phyloP scores from a whole-genome alignment of 1,140 invertebrate genomes.

The Lucilia cuprina region DNA sequence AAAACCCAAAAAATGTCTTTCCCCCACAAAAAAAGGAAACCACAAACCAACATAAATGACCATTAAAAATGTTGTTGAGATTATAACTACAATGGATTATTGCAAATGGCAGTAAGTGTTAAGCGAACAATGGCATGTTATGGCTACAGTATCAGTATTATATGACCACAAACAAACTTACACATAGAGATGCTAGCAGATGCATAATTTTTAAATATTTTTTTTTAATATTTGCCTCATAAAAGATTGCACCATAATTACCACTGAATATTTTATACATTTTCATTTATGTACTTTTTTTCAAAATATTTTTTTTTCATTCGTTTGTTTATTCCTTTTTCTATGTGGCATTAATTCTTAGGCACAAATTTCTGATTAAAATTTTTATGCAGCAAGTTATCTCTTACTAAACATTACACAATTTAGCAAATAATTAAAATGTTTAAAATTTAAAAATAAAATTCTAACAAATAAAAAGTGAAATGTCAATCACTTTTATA shows the following conservation, averaged over 20 bases:
- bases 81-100: not conserved
- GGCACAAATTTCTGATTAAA: not conserved
- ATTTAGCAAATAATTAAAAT: not conserved
- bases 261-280: constrained; percentile 1
- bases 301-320: not conserved
- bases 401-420: not conserved
- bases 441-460: not conserved
- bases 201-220: not conserved
- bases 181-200: not conserved
- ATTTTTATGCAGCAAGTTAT: not conserved
- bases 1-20: too few species aligned
- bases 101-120: not conserved
- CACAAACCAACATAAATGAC: constrained; percentile 16
- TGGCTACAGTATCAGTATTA: not conserved
- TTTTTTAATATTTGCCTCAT: not conserved
- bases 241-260: constrained; percentile 33
- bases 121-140: constrained; percentile 28
- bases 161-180: not conserved
- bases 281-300: not conserved
- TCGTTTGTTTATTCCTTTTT: too few species aligned
- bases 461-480: not conserved
- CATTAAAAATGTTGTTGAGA: constrained; percentile 24
- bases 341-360: not conserved
- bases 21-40: not conserved
- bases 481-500: not conserved